A percentile compares a stretch with the other conserved stretches of the same genome.
Evolutionary conservation across 2,797 vertebrate species (phyloP).

Genomic region (Melanotaenia maccullochi): DNA sequence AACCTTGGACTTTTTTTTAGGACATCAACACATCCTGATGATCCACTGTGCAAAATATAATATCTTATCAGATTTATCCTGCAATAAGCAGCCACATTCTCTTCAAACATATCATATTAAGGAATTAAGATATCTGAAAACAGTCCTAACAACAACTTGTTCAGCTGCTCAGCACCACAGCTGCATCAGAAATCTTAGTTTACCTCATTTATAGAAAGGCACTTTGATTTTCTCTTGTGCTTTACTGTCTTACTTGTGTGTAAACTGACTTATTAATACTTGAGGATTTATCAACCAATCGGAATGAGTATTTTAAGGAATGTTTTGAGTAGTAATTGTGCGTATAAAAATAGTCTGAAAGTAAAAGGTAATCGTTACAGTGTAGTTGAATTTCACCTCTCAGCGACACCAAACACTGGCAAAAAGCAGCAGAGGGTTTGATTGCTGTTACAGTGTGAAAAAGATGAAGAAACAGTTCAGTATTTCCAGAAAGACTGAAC

Average conservation of each 20-base stretch:
- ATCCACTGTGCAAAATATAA: too few relatives aligned
- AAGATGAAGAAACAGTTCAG: conserved; percentile 18
- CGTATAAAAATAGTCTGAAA: not conserved
- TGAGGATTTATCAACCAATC: not conserved
- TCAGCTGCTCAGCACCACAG: too few relatives aligned
- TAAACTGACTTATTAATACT: not conserved
- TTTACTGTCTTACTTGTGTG: not conserved
- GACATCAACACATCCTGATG: too few relatives aligned
- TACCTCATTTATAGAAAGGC: conserved; percentile 24
- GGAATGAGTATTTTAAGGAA: conserved; percentile 2
- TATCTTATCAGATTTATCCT: too few relatives aligned
- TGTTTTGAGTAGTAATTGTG: not conserved
- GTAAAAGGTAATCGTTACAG: not conserved
- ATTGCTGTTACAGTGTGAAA: conserved; percentile 16
- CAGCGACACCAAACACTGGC: conserved; percentile 1
- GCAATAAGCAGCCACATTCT: too few relatives aligned
- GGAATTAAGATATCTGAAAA: conserved; percentile 11
- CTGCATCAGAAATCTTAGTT: too few relatives aligned
- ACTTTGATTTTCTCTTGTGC: conserved; percentile 15
- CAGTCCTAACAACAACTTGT: too few relatives aligned
- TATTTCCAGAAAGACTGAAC: conserved; percentile 4
- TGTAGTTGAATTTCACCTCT: not conserved
- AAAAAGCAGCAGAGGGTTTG: conserved; percentile 38
- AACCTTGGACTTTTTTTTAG: not conserved
- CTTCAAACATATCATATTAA: not conserved